phyloP scores from a whole-genome alignment of 2,888 invertebrate species.

The Allolobophora icterica region DNA sequence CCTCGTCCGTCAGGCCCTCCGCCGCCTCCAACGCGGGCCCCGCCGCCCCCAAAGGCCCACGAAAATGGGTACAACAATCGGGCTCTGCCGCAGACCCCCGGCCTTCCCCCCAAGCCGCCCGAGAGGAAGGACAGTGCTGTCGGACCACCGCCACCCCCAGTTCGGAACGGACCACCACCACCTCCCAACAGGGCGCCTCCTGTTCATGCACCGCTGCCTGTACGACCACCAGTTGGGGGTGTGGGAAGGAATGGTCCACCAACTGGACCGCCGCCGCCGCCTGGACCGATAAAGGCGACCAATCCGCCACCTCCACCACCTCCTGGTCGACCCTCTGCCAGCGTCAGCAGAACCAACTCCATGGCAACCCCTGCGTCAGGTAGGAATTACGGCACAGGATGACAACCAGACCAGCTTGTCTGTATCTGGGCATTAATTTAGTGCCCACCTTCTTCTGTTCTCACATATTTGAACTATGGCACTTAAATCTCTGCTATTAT shows the following conservation, averaged over 20 bases:
- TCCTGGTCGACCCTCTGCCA: not conserved
- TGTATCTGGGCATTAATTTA: not conserved
- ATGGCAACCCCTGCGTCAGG: not conserved
- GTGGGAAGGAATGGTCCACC: not conserved
- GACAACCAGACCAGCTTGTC: too few relatives aligned
- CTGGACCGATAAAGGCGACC: not conserved
- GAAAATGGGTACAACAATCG: slow-evolving; percentile 20
- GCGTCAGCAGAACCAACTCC: not conserved
- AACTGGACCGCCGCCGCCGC: not conserved
- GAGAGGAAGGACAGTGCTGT: slow-evolving; percentile 25
- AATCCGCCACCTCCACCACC: not conserved
- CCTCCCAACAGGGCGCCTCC: slow-evolving; percentile 14
- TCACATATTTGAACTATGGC: too few relatives aligned
- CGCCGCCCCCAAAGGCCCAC: not conserved
- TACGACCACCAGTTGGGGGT: not conserved
- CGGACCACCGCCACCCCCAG: not conserved
- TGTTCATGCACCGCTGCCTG: not conserved
- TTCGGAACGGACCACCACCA: not conserved
- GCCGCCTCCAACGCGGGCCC: not conserved
- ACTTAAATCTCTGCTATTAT: too few relatives aligned
- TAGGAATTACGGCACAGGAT: not conserved
- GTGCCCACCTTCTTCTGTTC: not conserved
- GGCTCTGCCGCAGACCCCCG: not conserved
- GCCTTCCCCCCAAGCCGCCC: slow-evolving; percentile 12
- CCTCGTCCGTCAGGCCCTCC: slow-evolving; percentile 22